Conservation (phyloP, 2,888 invertebrate genomes). For the Mythimna loreyi region DNA sequence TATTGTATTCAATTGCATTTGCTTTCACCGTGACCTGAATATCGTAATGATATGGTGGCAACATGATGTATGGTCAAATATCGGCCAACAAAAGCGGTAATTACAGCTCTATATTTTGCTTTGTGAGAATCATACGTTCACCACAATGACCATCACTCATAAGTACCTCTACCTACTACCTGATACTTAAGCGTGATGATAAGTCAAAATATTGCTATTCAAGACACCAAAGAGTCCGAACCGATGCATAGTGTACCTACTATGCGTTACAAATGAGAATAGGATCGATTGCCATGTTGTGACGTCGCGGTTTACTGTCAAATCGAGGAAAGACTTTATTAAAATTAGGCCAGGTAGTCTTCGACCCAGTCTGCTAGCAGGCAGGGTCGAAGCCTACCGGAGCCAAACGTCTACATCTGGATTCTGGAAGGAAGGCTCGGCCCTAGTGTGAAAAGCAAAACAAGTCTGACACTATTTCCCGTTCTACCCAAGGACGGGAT, state of each 20-base stretch:
- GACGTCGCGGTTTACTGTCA: too few relatives aligned
- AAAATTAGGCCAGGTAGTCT: too few relatives aligned
- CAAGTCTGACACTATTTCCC: too few relatives aligned
- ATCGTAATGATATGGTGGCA: slow-evolving; percentile 61
- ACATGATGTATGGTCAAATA: slow-evolving; percentile 55
- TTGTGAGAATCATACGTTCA: slow-evolving; percentile 28
- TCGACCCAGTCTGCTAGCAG: too few relatives aligned
- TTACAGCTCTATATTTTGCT: slow-evolving; percentile 37
- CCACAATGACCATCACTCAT: slow-evolving; percentile 9
- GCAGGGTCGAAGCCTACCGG: too few relatives aligned
- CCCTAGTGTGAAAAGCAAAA: too few relatives aligned
- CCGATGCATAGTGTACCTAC: background rate
- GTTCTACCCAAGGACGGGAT: too few relatives aligned
- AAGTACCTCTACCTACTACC: background rate
- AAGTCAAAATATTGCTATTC: background rate
- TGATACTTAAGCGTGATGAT: slow-evolving; percentile 6
- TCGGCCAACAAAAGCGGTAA: slow-evolving; percentile 43
- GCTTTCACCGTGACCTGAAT: slow-evolving; percentile 70
- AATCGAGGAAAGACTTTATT: too few relatives aligned
- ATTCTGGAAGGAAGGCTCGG: too few relatives aligned
- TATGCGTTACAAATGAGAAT: too few relatives aligned
- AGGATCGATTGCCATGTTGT: too few relatives aligned
- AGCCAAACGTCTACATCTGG: too few relatives aligned
- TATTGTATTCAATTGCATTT: slow-evolving; percentile 66
- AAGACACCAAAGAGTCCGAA: background rate